Evolutionary conservation across 2,888 invertebrate species (phyloP), one percentile per base, ranked within the genome.

Genomic region (Ecliptopera silaceata): DNA sequence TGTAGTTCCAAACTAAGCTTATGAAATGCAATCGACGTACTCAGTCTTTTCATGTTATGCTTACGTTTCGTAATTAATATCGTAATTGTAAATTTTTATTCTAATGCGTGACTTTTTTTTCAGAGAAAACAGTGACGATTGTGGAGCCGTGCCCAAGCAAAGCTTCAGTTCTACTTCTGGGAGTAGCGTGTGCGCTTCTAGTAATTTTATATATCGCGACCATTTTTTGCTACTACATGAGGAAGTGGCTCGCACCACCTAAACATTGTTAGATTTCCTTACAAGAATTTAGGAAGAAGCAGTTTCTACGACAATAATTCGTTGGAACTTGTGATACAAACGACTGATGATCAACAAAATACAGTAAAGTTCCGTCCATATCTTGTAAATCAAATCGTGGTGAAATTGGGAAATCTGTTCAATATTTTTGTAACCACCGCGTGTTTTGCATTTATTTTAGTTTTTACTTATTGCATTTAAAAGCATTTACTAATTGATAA

Each of bases 111-210:
- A 34, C 64, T 64, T 64, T 48, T 65, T 92, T 92, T 64, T 1
- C 92, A 96, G 97, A 97, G 82, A 96, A 97, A 93, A 97, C 96
- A 52, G 96, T 97, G 67, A 97, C 97, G 68, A 96, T 97, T 66
- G 95, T 96, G 70, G 97, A 97, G 83, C 97, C 97, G 11, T 98
- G 98, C 80, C 97, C 97, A 44, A 97, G 97, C 74, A 97, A 97
- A 85, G 95, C 96, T 20, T 97, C 97, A 4, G 96, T 98, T n/a
- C 88, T 98, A 70, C 95, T 97, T 31, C 90, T 98, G 59, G 97
- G 97, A 61, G 97, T 97, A 22, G 97, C 97, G 51, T 97, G 97
- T 84, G 97, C 97, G 56, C 93, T 98, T 61, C 93, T 98, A 75
- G 94, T 97, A 49, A 93, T 98, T 55, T 93, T 98, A 53, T 98